Evolutionary conservation across 92 coral and sea anemone species (phyloP), one percentile per base, ranked within the genome.

Genomic region (Heteractis magnifica): DNA sequence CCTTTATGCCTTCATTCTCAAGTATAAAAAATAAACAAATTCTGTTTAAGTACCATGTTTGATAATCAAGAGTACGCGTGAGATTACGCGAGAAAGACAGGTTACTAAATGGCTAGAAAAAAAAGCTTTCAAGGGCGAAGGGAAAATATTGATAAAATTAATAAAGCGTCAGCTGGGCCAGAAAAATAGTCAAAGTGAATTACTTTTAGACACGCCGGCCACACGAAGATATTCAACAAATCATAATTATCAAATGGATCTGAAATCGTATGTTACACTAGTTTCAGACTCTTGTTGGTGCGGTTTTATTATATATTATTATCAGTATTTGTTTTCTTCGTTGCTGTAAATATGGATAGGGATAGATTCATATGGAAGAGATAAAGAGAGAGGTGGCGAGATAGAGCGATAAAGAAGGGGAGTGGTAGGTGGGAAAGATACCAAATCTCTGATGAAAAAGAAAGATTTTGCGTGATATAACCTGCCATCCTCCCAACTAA

Each of bases 161-260:
- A 62, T 62, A 62, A 62, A 62, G 23, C 70, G 70, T 62, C 70
- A 62, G 70, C 70, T 62, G 70, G 44, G 70, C 26, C 70, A 9
- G 26, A 62, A 23, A 62, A n/a, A 8, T 62, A 62, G 19, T 62
- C 70, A 18, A 62, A 62, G 6, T 23, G 23, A 62, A n/a, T 62
- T 62, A 5, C 9, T 4, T 62, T 18, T 18, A 62, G 70, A 62
- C 70, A 62, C 70, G 19, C 70, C 23, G 70, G 23, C 70, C 8
- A 18, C 70, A 62, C 23, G 70, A 62, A 62, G n/a, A 62, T 0
- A 6, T 5, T n/a, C 8, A 62, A 62, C 21, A 18, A 62, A 62
- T 62, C 26, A 34, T 34, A 1, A 34, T 62, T 62, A 62, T 62
- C 70, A 6, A 62, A 12, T 18, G 6, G 21, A 62, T 23, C 21